Evolutionary conservation across 1,140 invertebrate species (phyloP).

Genomic region (Chelonus insularis): DNA sequence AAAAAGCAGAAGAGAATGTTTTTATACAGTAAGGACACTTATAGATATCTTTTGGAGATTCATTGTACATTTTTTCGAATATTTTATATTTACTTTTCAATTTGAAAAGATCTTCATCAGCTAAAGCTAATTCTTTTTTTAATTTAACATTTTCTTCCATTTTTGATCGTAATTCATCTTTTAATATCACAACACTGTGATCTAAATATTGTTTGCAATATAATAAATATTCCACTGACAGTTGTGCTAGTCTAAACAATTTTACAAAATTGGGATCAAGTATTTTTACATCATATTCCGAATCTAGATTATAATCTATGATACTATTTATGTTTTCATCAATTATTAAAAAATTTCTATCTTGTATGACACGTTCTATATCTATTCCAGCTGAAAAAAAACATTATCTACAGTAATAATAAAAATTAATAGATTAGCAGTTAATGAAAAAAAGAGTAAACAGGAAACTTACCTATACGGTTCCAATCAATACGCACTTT

Average conservation of each 20-base stretch:
- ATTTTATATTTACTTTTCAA: slow-evolving; percentile 43
- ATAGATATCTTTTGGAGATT: slow-evolving; percentile 51
- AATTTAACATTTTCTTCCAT: slow-evolving; percentile 58
- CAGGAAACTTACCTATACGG: slow-evolving; percentile 64
- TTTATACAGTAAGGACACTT: slow-evolving; percentile 57
- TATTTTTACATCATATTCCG: slow-evolving; percentile 66
- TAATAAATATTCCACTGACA: slow-evolving; percentile 71
- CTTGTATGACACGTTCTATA: slow-evolving; percentile 65
- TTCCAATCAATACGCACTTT: slow-evolving; percentile 67
- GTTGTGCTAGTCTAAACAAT: slow-evolving; percentile 68
- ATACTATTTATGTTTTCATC: slow-evolving; percentile 69
- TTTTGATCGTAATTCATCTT: slow-evolving; percentile 64
- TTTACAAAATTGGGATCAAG: slow-evolving; percentile 71
- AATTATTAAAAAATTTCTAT: slow-evolving; percentile 66
- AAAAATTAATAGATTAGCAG: neutral
- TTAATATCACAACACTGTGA: slow-evolving; percentile 66
- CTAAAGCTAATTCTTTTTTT: slow-evolving; percentile 37
- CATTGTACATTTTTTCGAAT: slow-evolving; percentile 42
- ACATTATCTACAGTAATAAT: neutral
- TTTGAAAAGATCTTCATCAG: slow-evolving; percentile 39
- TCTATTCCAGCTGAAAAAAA: too few species aligned
- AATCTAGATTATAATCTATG: slow-evolving; percentile 65
- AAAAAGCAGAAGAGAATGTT: slow-evolving; percentile 50
- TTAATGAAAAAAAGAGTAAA: neutral
- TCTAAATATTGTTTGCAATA: slow-evolving; percentile 73